Evolutionary conservation across 2,797 vertebrate genomes (phyloP), one percentile per base, ranked within the genome.

Genomic region (Rhinophrynus dorsalis): DNA sequence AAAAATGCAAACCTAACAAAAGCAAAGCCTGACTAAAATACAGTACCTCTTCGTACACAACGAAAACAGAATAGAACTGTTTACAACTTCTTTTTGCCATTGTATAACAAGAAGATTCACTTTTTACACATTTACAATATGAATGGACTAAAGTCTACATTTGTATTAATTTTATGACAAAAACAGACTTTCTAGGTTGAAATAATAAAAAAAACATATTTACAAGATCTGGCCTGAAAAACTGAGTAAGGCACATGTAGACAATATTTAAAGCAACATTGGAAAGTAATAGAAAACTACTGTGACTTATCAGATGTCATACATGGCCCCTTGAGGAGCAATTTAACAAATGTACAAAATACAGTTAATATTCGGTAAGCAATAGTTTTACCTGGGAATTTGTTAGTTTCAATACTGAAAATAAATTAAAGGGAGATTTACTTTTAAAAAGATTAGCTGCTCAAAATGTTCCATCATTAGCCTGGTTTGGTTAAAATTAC

Each of bases 181-280:
- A 80, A n/a, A 86, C 82, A 74, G 82, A 87, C 87, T 84, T 82
- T 90, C 81, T 83, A 86, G 80, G 84, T 86, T 82, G 86, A 85
- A 82, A 83, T 83, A 91, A 78, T 86, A 74, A 83, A 81, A 78
- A 78, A 78, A 74, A 72, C 66, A 80, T 92, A 95, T 94, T 86
- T 94, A 92, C 86, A 93, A 82, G 88, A 91, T 92, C 94, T 94
- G 93, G 96, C 94, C 94, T 93, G 94, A 92, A 95, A 90, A 92
- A 92, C 89, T 90, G 91, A 90, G 89, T 98, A 99, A 99, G 96
- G 96, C 96, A 99, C 96, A 90, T 93, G 92, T 87, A 94, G 94
- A 94, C 82, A 74, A 64, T 68, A 77, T 83, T 68, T 81, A 88
- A 82, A 84, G 80, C 81, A 79, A 78, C 75, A 76, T 67, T 76